A percentile compares a stretch with the other conserved stretches of the same genome.
These are phyloP conservation scores for Platycnemis pennipes DNA, from an alignment of 2,888 invertebrate species.

Conservation along the genomic window DNA sequence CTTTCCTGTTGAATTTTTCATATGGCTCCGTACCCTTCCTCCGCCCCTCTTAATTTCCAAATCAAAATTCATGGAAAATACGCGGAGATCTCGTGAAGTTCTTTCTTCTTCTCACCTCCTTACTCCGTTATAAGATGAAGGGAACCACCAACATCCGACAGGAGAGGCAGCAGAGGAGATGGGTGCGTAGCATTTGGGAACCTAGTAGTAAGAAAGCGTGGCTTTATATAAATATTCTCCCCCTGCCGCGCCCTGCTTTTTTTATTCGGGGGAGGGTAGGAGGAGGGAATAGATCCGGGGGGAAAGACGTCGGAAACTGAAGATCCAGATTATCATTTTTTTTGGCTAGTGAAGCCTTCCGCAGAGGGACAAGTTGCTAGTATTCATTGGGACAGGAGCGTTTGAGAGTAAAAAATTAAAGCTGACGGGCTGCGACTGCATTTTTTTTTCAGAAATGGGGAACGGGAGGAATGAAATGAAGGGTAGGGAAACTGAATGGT, in stretches of 20 bases:
- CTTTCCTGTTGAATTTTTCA: conserved; percentile 51
- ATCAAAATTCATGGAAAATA: conserved; percentile 65
- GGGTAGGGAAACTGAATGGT: neutral
- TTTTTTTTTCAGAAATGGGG: neutral
- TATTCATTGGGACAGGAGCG: conserved; percentile 13
- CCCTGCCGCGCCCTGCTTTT: neutral
- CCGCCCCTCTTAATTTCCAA: conserved; percentile 12
- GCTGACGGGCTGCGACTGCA: neutral
- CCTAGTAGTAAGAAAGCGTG: neutral
- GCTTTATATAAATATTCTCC: neutral
- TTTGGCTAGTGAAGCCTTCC: neutral
- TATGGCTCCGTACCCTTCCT: neutral
- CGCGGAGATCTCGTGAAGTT: neutral
- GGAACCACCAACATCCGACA: neutral
- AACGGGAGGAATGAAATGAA: neutral
- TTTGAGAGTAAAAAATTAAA: conserved; percentile 31
- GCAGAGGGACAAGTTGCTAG: neutral
- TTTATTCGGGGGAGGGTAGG: neutral
- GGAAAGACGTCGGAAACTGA: neutral
- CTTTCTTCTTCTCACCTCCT: neutral
- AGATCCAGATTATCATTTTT: conserved; percentile 23
- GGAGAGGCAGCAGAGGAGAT: neutral
- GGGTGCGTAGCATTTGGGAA: neutral
- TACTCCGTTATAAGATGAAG: neutral
- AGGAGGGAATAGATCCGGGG: neutral